Conservation (phyloP, 2,888 invertebrate species). For the Trissoscelio sp. region DNA sequence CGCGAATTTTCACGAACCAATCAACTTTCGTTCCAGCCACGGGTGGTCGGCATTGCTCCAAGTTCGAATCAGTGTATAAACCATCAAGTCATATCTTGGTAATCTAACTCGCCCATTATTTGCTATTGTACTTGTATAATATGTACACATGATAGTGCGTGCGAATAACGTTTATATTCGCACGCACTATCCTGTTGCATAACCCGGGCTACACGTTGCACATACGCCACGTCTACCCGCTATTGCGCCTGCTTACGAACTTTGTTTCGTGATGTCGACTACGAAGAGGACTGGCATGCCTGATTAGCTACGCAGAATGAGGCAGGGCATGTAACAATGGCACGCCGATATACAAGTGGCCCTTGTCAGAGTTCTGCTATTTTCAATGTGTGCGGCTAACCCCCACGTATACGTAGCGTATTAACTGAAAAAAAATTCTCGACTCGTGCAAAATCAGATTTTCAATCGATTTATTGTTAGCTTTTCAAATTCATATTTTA, state of each 20-base stretch:
- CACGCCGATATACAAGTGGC: conserved; percentile 64
- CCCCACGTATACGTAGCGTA: conserved; percentile 44
- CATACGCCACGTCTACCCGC: conserved; percentile 44
- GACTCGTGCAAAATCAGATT: conserved; percentile 48
- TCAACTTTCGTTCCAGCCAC: conserved; percentile 54
- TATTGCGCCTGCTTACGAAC: conserved; percentile 66
- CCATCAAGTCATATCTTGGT: background rate
- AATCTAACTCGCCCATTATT: background rate
- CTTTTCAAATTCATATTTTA: conserved; percentile 39
- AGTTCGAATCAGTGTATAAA: conserved; percentile 4
- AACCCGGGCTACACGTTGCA: conserved; percentile 32
- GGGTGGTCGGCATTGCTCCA: conserved; percentile 29
- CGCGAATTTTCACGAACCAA: conserved; percentile 55
- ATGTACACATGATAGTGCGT: too few relatives aligned
- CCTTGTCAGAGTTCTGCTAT: conserved; percentile 60
- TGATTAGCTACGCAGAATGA: conserved; percentile 70
- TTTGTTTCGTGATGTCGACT: conserved; percentile 65
- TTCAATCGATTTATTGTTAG: conserved; percentile 41
- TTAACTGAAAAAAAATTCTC: conserved; percentile 44
- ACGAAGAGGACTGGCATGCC: conserved; percentile 67
- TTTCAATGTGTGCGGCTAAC: conserved; percentile 53
- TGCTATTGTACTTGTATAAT: background rate
- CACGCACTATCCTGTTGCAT: conserved; percentile 56
- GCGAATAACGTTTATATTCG: too few relatives aligned
- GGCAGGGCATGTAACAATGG: conserved; percentile 66